phyloP scores from a whole-genome alignment of 2,113 vertebrate genomes.

The Oceanites oceanicus region DNA sequence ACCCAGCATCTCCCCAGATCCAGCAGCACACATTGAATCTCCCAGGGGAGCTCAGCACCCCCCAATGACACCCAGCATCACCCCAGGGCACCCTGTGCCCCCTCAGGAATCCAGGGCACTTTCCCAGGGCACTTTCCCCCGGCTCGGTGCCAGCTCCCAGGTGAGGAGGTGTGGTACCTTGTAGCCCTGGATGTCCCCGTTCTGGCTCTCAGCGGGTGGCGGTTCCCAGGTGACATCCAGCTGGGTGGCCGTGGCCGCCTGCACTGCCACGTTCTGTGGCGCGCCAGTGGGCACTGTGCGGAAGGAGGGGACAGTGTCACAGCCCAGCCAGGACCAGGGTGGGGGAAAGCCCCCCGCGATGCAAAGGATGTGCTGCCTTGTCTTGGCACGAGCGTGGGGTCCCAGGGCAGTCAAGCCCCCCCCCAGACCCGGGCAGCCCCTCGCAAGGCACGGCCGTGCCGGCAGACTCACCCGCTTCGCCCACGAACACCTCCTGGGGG shows the following conservation, averaged over 20 bases:
- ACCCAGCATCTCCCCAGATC: neutral
- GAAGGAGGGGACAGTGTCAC: neutral
- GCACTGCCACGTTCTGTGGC: slow-evolving; percentile 86
- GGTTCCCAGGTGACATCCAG: slow-evolving; percentile 94
- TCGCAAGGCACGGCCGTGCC: accelerated
- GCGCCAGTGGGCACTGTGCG: slow-evolving; percentile 87
- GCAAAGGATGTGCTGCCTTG: accelerated
- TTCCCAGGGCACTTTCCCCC: neutral
- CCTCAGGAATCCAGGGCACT: neutral
- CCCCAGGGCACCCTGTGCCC: neutral
- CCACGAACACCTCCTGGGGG: slow-evolving; percentile 95
- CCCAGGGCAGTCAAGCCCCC: accelerated
- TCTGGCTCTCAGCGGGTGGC: slow-evolving; percentile 86
- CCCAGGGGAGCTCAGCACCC: neutral
- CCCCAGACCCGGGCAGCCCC: accelerated
- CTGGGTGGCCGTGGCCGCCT: slow-evolving; percentile 88
- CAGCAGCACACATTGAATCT: neutral
- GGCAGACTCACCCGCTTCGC: slow-evolving; percentile 86
- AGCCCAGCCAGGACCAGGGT: accelerated
- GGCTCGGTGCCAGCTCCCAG: neutral
- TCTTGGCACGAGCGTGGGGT: neutral
- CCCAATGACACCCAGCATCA: neutral
- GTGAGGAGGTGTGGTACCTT: slow-evolving; percentile 74
- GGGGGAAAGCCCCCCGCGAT: accelerated
- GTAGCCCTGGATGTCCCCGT: slow-evolving; percentile 97